Percentiles rank a stretch among this genome's conserved stretches.
Conservation (phyloP, 92 coral and sea anemone genomes). For the Siderastrea siderea region DNA sequence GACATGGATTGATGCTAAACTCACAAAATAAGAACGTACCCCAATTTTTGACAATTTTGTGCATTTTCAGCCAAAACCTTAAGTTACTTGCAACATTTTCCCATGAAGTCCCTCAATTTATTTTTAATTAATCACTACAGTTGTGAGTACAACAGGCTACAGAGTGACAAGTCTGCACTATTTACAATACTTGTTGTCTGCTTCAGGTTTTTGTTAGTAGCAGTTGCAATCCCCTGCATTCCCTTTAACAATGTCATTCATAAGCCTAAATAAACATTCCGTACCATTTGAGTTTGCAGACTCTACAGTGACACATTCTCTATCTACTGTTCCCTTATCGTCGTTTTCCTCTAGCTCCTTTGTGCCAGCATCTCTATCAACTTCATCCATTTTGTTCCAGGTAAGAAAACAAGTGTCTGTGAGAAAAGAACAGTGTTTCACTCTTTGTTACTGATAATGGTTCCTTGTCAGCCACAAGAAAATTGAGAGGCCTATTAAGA, state of each 20-base stretch:
- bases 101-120: too few relatives aligned
- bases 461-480: too few relatives aligned
- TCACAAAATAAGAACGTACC: neutral
- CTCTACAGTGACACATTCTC: slow-evolving; percentile 20
- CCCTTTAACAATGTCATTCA: neutral
- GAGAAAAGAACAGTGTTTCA: neutral
- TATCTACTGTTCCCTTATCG: slow-evolving; percentile 12
- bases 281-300: neutral
- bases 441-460: neutral
- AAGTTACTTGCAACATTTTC: too few relatives aligned
- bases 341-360: slow-evolving; percentile 5
- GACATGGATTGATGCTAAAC: neutral
- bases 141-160: too few relatives aligned
- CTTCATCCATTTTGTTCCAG: slow-evolving; percentile 14
- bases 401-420: neutral
- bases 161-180: too few relatives aligned
- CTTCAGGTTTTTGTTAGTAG: neutral
- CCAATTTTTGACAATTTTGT: too few relatives aligned
- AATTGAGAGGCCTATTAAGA: too few relatives aligned
- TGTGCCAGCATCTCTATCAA: slow-evolving; percentile 38
- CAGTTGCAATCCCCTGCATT: too few relatives aligned
- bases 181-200: neutral
- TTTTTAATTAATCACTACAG: too few relatives aligned
- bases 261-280: neutral
- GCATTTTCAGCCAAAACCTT: too few relatives aligned